Evolutionary conservation across 2,797 vertebrate species (phyloP).

Genomic region (Falco columbarius): DNA sequence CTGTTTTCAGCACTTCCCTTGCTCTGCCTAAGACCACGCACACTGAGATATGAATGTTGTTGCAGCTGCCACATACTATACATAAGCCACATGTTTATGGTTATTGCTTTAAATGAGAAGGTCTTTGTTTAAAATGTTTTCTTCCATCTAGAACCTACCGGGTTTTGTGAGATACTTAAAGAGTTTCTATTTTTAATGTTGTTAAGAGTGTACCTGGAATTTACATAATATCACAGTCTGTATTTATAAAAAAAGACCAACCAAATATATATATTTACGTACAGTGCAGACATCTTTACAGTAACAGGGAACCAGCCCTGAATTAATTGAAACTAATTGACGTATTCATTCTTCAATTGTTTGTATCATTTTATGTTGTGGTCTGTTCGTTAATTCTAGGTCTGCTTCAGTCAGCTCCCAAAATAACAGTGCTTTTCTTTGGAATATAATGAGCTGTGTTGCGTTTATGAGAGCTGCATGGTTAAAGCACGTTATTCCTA

Average conservation of each 20-base stretch:
- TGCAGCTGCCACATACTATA: conserved; percentile 41
- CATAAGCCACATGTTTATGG: conserved; percentile 37
- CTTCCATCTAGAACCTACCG: neutral
- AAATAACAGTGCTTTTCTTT: neutral
- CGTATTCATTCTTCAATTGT: neutral
- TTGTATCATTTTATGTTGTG: neutral
- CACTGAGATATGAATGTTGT: conserved; percentile 44
- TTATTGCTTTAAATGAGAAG: conserved; percentile 21
- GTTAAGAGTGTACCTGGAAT: neutral
- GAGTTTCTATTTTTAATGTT: neutral
- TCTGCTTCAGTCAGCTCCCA: neutral
- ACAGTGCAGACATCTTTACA: neutral
- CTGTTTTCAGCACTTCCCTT: conserved; percentile 61
- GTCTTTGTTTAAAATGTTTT: conserved; percentile 19
- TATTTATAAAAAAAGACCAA: neutral
- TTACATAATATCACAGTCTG: neutral
- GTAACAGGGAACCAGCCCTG: neutral
- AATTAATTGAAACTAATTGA: neutral
- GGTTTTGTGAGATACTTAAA: neutral
- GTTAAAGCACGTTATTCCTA: neutral
- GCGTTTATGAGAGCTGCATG: neutral
- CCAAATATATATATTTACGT: neutral
- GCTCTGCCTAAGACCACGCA: conserved; percentile 36
- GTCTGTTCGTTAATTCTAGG: neutral
- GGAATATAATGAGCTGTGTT: neutral